phyloP scores from a whole-genome alignment of 2,888 invertebrate species.

The Drosophila mayaguana region DNA sequence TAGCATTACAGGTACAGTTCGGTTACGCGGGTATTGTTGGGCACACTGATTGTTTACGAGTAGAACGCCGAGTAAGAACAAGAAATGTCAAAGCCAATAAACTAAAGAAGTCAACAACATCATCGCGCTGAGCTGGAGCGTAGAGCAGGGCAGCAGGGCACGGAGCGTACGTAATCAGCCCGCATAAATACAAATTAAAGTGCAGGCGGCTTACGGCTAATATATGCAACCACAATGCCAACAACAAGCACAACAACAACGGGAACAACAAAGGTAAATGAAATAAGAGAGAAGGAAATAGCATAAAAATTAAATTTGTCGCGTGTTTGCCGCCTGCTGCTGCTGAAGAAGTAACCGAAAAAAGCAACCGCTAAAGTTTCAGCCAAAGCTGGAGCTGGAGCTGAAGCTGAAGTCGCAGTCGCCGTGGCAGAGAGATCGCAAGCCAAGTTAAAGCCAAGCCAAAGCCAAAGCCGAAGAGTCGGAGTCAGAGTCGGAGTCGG shows the following conservation, averaged over 20 bases:
- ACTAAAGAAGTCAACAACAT: slow-evolving; percentile 64
- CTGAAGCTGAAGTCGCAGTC: background rate
- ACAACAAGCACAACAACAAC: slow-evolving; percentile 22
- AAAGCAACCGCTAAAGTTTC: slow-evolving; percentile 29
- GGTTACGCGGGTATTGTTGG: slow-evolving; percentile 16
- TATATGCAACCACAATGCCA: slow-evolving; percentile 51
- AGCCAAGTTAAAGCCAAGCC: slow-evolving; percentile 43
- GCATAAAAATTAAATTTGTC: slow-evolving; percentile 76
- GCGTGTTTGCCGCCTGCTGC: slow-evolving; percentile 79
- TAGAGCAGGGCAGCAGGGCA: slow-evolving; percentile 8
- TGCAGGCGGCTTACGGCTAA: slow-evolving; percentile 74
- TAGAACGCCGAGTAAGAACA: slow-evolving; percentile 13
- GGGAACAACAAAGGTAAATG: slow-evolving; percentile 37
- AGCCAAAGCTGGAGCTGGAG: slow-evolving; percentile 7
- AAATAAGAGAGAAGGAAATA: slow-evolving; percentile 64
- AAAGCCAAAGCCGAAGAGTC: background rate
- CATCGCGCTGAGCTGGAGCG: slow-evolving; percentile 15
- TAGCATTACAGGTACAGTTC: slow-evolving; percentile 60
- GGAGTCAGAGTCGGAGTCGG: slow-evolving; percentile 9
- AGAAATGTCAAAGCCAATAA: slow-evolving; percentile 58
- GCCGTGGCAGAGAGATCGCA: slow-evolving; percentile 51
- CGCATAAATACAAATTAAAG: slow-evolving; percentile 77
- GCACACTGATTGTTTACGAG: slow-evolving; percentile 24
- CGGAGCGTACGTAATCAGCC: slow-evolving; percentile 65
- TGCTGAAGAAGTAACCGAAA: slow-evolving; percentile 59